These are phyloP conservation scores for Epirrhoe tristata DNA, from an alignment of 2,888 invertebrate genomes.

Conservation along the genomic window DNA sequence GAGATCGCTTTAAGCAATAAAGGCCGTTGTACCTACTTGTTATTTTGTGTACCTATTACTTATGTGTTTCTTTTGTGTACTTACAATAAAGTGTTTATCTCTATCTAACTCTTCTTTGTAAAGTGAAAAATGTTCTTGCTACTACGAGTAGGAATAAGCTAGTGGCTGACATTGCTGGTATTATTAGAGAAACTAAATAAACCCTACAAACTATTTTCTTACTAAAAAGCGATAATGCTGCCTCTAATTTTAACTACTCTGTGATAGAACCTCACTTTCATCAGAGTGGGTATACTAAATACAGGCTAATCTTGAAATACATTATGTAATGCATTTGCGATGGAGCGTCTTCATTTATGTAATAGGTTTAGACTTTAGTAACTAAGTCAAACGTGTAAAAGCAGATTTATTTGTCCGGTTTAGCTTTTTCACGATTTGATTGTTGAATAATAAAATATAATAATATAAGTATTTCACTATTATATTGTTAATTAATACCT, in stretches of 20 bases:
- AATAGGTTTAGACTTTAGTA: conserved; percentile 14
- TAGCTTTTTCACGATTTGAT: conserved; percentile 28
- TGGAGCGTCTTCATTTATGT: conserved; percentile 30
- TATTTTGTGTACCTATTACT: no score
- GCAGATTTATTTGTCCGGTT: conserved; percentile 3
- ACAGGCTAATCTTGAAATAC: conserved; percentile 3
- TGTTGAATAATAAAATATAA: conserved; percentile 16
- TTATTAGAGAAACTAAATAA: no score
- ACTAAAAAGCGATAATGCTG: no score
- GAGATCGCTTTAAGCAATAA: no score
- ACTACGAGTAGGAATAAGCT: no score
- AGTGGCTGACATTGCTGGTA: no score
- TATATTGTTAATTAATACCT: neutral
- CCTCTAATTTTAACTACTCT: neutral
- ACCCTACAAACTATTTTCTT: no score
- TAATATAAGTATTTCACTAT: conserved; percentile 8
- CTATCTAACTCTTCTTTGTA: no score
- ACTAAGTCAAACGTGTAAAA: conserved; percentile 5
- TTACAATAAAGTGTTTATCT: no score
- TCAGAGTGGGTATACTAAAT: conserved; percentile 14
- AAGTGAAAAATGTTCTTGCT: no score
- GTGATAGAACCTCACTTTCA: conserved; percentile 6
- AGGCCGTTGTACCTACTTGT: no score
- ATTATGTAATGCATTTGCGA: conserved; percentile 30
- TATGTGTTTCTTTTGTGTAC: no score